Evolutionary conservation across 2,797 vertebrate genomes (phyloP).

Genomic region (Sebastes alutus): DNA sequence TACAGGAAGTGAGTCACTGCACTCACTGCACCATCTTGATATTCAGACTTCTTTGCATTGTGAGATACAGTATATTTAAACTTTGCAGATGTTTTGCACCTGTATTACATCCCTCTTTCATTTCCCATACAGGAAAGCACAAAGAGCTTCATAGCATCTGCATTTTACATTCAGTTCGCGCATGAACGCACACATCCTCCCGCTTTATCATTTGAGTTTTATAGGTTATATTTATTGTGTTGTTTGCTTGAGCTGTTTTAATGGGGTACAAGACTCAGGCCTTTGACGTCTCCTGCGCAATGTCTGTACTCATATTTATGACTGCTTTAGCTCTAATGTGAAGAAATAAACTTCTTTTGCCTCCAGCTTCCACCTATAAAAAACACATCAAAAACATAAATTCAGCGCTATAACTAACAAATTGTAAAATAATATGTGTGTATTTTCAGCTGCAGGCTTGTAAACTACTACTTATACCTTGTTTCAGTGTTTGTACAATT

Average conservation of each 20-base stretch:
- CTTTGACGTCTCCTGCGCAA: slow-evolving; percentile 28
- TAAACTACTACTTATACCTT: slow-evolving; percentile 2
- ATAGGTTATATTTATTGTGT: slow-evolving; percentile 46
- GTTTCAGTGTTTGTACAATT: slow-evolving; percentile 20
- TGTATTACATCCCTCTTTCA: not conserved
- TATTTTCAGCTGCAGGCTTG: slow-evolving; percentile 7
- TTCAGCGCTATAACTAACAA: slow-evolving; percentile 18
- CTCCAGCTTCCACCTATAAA: slow-evolving; percentile 27
- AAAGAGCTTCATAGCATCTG: not conserved
- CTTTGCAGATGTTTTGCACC: not conserved
- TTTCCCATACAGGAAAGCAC: not conserved
- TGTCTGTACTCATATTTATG: slow-evolving; percentile 33
- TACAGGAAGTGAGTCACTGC: not conserved
- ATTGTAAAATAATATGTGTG: slow-evolving; percentile 14
- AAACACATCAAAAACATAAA: slow-evolving; percentile 22
- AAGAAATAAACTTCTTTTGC: slow-evolving; percentile 23
- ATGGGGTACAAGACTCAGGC: slow-evolving; percentile 20
- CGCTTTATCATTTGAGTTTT: slow-evolving; percentile 28
- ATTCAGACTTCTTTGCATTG: not conserved
- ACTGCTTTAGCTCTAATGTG: slow-evolving; percentile 28
- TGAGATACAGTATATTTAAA: not conserved
- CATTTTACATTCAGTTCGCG: slow-evolving; percentile 1
- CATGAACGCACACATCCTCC: not conserved
- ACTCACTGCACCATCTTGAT: not conserved
- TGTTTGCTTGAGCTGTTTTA: slow-evolving; percentile 52